Evolutionary conservation across 2,797 vertebrate species (phyloP), one percentile per base, ranked within the genome.

Genomic region (Enteromius radiatus): DNA sequence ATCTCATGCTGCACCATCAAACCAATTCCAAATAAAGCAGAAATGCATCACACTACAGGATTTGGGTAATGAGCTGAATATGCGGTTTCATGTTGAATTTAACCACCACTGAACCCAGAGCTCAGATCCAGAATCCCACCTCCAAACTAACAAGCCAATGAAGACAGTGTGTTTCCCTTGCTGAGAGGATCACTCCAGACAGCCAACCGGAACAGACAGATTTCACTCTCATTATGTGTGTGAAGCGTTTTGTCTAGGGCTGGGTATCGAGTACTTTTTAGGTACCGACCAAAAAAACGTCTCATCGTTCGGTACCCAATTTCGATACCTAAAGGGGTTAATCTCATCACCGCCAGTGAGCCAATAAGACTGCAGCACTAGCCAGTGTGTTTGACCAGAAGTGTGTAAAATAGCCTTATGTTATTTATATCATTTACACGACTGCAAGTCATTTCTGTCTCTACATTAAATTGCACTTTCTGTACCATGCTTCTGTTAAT

Each of bases 81-180:
- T 14, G 5, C 1, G 3, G 9, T 43, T 43, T 26, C 38, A 43
- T 43, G 12, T n/a, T 43, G 38, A 43, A 12, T 69, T 69, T 69
- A 43, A 69, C n/a, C 45, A 71, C 14, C 11, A 11, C 43, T 73
- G 28, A 73, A 12, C 28, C 17, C 70, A 52, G 45, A 73, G 21
- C 31, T 54, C 31, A 54, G n/a, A 36, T 8, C 1, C 0, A 8
- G 31, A 54, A 56, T 38, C 71, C 49, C 19, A 54, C 19, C 6
- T 23, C 31, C 71, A 74, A 33, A 56, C 49, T 54, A 56, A 74
- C 71, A 75, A 56, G 71, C 21, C 21, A 9, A 23, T 56, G 49
- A 75, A 75, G 21, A 56, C 19, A 33, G 5, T 1, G 21, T 21
- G 69, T 73, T 52, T 73, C 71, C 28, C 69, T 49, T 9, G 21